Conservation (phyloP, 2,113 vertebrate species). For the Phylloscopus whistleri region DNA sequence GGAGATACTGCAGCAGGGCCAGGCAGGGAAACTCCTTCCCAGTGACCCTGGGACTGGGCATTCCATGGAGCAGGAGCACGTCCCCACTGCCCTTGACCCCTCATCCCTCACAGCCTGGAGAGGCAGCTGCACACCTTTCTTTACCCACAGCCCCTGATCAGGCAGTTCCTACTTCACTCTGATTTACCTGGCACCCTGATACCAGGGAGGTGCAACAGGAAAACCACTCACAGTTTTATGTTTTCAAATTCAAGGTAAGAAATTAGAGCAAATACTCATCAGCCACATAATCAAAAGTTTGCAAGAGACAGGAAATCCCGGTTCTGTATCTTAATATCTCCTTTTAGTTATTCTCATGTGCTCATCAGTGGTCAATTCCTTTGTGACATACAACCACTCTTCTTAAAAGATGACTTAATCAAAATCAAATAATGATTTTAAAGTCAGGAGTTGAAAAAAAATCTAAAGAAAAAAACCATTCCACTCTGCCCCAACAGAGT, state of each 20-base stretch:
- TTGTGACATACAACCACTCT: not conserved
- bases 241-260: not conserved
- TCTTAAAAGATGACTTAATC: not conserved
- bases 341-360: not conserved
- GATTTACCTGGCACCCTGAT: not conserved
- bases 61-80: not conserved
- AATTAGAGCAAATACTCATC: not conserved
- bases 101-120: not conserved
- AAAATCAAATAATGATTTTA: not conserved
- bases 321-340: not conserved
- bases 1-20: not conserved
- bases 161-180: not conserved
- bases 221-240: not conserved
- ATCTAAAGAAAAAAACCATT: not conserved
- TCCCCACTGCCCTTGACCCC: not conserved
- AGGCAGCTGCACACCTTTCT: rapidly evolving
- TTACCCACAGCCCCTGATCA: not conserved
- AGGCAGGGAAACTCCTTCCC: not conserved
- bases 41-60: not conserved
- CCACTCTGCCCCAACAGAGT: not conserved
- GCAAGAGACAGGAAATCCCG: not conserved
- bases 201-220: not conserved
- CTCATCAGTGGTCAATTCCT: not conserved
- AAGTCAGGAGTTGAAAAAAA: not conserved
- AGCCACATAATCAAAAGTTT: not conserved